These are phyloP conservation scores for Phalacrocorax carbo DNA, from an alignment of 2,113 vertebrate genomes.

Conservation along the genomic window DNA sequence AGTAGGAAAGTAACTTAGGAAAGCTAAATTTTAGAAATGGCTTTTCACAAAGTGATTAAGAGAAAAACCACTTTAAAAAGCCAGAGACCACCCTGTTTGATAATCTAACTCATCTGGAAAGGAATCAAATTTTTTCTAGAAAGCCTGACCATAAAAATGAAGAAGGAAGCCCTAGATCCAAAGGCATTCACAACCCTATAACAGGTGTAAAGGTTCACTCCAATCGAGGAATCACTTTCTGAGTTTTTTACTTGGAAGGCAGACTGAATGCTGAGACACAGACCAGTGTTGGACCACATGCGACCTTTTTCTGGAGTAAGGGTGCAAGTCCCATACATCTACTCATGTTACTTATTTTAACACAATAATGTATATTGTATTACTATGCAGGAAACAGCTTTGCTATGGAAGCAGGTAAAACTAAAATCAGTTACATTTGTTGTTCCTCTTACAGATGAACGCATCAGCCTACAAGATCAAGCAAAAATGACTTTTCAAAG, in stretches of 20 bases:
- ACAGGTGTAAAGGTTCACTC: rapidly evolving
- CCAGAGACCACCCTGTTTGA: not conserved
- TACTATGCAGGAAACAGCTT: not conserved
- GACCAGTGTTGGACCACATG: not conserved
- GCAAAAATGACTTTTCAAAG: not conserved
- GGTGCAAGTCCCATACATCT: rapidly evolving
- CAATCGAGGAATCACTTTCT: not conserved
- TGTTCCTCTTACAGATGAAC: not conserved
- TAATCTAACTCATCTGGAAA: not conserved
- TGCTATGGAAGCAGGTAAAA: not conserved
- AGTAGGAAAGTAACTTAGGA: not conserved
- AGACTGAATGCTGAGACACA: not conserved
- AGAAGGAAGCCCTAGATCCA: not conserved
- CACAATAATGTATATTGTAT: not conserved
- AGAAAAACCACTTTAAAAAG: not conserved
- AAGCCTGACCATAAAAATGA: not conserved
- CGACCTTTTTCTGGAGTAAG: not conserved
- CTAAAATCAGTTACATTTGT: not conserved
- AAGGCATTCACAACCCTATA: not conserved
- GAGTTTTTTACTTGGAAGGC: not conserved
- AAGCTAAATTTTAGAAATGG: not conserved
- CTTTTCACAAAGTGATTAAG: not conserved
- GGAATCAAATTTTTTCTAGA: not conserved
- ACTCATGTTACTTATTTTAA: not conserved
- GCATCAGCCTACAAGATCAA: not conserved